These are phyloP conservation scores for Nomia melanderi DNA, from an alignment of 1,140 invertebrate genomes.

Conservation along the genomic window DNA sequence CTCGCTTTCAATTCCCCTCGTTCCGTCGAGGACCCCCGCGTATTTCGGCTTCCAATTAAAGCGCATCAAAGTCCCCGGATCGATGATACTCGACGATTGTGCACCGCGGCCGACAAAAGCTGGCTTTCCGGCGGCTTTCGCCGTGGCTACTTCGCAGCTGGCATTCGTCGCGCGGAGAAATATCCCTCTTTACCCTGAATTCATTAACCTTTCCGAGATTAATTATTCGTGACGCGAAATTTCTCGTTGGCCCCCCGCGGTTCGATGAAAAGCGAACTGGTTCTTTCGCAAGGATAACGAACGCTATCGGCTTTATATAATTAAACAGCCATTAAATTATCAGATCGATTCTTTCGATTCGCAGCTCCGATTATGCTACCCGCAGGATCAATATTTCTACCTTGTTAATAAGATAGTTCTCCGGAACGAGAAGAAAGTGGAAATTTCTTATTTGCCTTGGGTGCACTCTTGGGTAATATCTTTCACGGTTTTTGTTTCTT, in stretches of 20 bases:
- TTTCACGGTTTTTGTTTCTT: too few species aligned
- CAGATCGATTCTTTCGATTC: neutral
- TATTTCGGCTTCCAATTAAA: slow-evolving; percentile 19
- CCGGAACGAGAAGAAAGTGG: too few species aligned
- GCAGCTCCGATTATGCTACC: too few species aligned
- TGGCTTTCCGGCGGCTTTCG: neutral
- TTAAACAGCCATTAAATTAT: slow-evolving; percentile 24
- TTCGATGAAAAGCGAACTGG: slow-evolving; percentile 27
- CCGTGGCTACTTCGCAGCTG: neutral
- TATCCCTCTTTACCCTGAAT: slow-evolving; percentile 39
- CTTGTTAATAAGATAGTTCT: too few species aligned
- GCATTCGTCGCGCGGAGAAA: slow-evolving; percentile 11
- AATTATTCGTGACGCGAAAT: slow-evolving; percentile 35
- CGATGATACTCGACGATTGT: neutral
- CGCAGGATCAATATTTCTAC: too few species aligned
- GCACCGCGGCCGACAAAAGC: too few species aligned
- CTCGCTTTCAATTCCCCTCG: neutral
- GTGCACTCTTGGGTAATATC: too few species aligned
- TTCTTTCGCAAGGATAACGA: slow-evolving; percentile 33
- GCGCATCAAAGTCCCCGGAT: neutral
- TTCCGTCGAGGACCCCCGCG: too few species aligned
- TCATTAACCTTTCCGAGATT: slow-evolving; percentile 39
- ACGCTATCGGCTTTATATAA: slow-evolving; percentile 3
- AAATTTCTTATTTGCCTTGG: too few species aligned
- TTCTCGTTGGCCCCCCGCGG: neutral